Base-by-base conservation (phyloP, 2,888 invertebrate genomes). In the Siphonodentalium dalli region DNA sequence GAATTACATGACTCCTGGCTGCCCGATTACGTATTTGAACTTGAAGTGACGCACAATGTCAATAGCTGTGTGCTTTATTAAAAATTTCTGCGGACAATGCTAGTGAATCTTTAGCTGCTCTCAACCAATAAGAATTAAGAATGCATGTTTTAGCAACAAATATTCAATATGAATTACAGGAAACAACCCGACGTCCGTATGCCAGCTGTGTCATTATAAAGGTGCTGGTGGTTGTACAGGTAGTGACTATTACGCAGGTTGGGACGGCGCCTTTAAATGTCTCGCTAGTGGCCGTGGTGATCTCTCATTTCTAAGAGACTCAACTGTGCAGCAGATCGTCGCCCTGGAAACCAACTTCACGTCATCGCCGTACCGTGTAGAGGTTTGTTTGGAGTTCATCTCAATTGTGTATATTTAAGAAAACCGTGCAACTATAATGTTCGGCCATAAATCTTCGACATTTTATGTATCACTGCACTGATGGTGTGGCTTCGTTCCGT, bases 211-310 rank as follows among this genome's bases (percentile, higher is more conserved):
- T 78, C 86, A 87, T 18, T 93, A 94, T 1, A 63, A 58, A 23
- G 65, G 68, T 0, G 68, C 70, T 18, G 68, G 71, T 46, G 70
- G 66, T 45, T 82, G 82, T 63, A 75, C 78, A 2, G 72, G 72
- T 63, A 90, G 91, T 0, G 94, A 94, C 78, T 87, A 87, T 44
- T 92, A 86, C 81, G 90, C 92, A 18, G 93, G 93, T 1, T 92
- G 93, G 77, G 90, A 90, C 60, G 94, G 94, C 0, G 91, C 93
- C 0, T 83, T 93, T 39, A 84, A 88, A 24, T 94, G 94, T 78
- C 82, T 94, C 55, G 88, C 89, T 1, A 88, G 89, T 66, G 89
- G 90, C 63, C 88, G 88, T 2, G 93, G 93, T 0, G 88, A 93
- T 68, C 88, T 94, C 2, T 93, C 93, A 0, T 97, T 97, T 78